Conservation (phyloP, 2,888 invertebrate genomes). For the Anaspis maculata region DNA sequence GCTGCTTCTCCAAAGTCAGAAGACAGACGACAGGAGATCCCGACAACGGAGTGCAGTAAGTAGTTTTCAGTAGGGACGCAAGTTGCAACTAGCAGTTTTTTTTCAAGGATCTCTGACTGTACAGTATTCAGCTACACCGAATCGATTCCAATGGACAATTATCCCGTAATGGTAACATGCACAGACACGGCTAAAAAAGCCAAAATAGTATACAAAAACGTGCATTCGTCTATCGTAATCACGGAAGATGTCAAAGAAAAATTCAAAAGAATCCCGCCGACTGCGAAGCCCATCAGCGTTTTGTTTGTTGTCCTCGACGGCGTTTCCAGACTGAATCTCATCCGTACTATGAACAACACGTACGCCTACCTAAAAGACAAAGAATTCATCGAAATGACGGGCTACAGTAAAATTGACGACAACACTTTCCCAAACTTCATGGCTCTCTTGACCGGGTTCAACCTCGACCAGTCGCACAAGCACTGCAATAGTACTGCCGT, state of each 20-base stretch:
- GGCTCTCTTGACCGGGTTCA: slow-evolving; percentile 57
- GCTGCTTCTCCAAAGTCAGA: slow-evolving; percentile 32
- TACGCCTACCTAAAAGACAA: slow-evolving; percentile 52
- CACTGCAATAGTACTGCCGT: slow-evolving; percentile 44
- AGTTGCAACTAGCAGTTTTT: no score
- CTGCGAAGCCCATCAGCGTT: slow-evolving; percentile 49
- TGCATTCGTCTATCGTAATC: slow-evolving; percentile 45
- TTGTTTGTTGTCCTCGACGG: slow-evolving; percentile 78
- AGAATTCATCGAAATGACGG: slow-evolving; percentile 29
- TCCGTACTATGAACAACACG: slow-evolving; percentile 69
- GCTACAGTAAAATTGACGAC: slow-evolving; percentile 63
- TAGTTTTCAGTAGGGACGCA: no score
- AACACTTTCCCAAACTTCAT: slow-evolving; percentile 87
- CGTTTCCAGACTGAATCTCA: slow-evolving; percentile 69
- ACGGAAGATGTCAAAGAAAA: slow-evolving; percentile 26
- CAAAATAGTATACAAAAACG: slow-evolving; percentile 44
- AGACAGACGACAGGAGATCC: slow-evolving; percentile 22
- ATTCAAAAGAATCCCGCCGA: no score
- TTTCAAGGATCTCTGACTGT: slow-evolving; percentile 46
- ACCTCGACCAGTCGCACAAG: slow-evolving; percentile 39
- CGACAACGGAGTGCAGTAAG: slow-evolving; percentile 28
- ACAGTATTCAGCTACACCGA: slow-evolving; percentile 39
- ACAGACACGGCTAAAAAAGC: slow-evolving; percentile 22
- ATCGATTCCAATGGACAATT: no score
- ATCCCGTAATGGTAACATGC: slow-evolving; percentile 49